Evolutionary conservation across 2,113 vertebrate genomes (phyloP).

Genomic region (Myotis davidii): DNA sequence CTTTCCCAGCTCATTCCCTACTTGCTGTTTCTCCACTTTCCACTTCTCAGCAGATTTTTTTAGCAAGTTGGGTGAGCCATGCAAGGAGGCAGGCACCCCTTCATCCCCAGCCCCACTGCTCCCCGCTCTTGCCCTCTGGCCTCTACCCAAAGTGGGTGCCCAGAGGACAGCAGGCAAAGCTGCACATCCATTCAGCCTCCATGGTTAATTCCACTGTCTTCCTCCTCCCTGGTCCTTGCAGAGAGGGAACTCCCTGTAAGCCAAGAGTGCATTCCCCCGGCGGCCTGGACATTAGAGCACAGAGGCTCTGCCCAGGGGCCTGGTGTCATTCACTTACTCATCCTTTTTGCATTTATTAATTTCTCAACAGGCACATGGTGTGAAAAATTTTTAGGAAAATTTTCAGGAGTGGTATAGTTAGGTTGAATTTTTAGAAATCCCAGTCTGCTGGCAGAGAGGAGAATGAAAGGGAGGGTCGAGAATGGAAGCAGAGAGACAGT

Average conservation of each 20-base stretch:
- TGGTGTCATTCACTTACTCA: neutral
- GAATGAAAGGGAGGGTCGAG: neutral
- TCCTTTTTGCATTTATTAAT: neutral
- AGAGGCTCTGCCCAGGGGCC: neutral
- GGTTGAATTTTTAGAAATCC: conserved; percentile 32
- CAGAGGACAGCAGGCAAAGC: fast-evolving
- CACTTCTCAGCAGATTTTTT: neutral
- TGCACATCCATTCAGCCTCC: neutral
- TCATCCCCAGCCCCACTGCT: neutral
- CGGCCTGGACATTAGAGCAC: neutral
- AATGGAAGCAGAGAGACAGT: neutral
- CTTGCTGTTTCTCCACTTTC: neutral
- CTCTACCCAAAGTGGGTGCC: neutral
- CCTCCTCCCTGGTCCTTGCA: neutral
- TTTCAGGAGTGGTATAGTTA: neutral
- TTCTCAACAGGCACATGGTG: neutral
- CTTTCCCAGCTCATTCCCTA: neutral
- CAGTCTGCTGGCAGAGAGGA: neutral
- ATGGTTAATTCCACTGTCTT: neutral
- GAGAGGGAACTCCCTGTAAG: neutral
- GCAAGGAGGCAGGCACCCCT: fast-evolving
- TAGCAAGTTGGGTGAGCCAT: neutral
- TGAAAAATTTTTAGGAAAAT: neutral
- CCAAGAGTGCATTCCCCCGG: neutral
- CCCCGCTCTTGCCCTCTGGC: neutral